Percentiles rank a stretch among this genome's conserved stretches.
phyloP scores from a whole-genome alignment of 2,797 vertebrate genomes.

The Epinephelus malabaricus region DNA sequence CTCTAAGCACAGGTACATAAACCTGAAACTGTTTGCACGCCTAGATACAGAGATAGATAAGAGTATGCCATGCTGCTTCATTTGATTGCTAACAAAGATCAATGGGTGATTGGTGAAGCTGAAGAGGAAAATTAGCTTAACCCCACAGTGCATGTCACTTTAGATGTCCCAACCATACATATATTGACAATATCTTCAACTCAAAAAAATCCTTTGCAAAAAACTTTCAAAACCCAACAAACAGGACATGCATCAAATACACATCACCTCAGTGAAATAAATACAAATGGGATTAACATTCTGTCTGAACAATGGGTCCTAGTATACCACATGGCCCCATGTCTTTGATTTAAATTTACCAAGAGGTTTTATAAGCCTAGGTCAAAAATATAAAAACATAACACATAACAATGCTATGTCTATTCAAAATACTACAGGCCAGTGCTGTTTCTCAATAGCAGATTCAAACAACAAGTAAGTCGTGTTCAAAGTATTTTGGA shows the following conservation, averaged over 20 bases:
- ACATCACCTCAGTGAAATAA: neutral
- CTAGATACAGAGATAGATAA: neutral
- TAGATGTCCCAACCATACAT: neutral
- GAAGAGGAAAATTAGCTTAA: neutral
- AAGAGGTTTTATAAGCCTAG: neutral
- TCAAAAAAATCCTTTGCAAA: neutral
- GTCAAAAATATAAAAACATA: neutral
- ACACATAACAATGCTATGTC: neutral
- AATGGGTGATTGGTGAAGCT: neutral
- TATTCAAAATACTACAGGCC: neutral
- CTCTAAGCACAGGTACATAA: neutral
- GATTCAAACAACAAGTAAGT: neutral
- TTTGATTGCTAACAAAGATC: neutral
- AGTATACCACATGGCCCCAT: constrained; percentile 23
- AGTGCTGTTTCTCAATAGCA: constrained; percentile 14
- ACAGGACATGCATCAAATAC: neutral
- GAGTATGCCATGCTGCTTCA: too few relatives aligned
- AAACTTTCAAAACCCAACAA: neutral
- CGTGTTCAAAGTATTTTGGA: too few relatives aligned
- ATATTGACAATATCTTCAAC: neutral
- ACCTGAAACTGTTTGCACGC: neutral
- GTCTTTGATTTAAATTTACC: neutral
- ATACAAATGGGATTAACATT: too few relatives aligned
- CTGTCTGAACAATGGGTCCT: too few relatives aligned
- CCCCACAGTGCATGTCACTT: neutral